Base-by-base conservation (phyloP, 2,888 invertebrate genomes). In the Torymus auratus region DNA sequence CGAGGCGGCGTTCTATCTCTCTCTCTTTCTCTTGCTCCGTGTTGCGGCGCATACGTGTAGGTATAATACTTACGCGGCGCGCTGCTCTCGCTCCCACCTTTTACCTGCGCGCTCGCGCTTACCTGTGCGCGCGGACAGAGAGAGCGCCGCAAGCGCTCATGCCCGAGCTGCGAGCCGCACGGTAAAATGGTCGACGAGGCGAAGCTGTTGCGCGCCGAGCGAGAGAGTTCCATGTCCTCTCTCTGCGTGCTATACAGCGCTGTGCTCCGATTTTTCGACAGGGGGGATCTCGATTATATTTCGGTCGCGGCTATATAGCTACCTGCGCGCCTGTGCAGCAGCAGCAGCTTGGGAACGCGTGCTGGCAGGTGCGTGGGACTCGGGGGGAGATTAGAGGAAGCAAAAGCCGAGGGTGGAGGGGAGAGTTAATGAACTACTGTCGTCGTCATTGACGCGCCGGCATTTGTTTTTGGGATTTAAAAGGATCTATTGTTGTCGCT, bases 141-240 rank as follows among this genome's bases (percentile, higher is more conserved):
- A 41, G 41, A 41, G 41, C 41, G 41, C 7, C 41, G 7, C 41
- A 7, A 41, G 41, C 60, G 20, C 67, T 55, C 64, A 68, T 20
- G 58, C 58, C 58, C 50, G 55, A 28, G 50, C 28, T 17, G 20
- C 65, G 65, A 5, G 50, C 81, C 79, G 67, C 68, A 68, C 78
- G 75, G 70, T 67, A 76, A 76, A 76, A 80, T 80, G 80, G 80
- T 80, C 15, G 80, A 80, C 82, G 76, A 82, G 80, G 7, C 41
- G 41, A 7, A 41, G 41, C 41, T 7, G 41, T 10, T 5, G 1
- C 7, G 41, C 7, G 41, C 41, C 7, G 41, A 0, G 7, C 41
- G 7, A 41, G 41, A 41, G 41, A 41, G 41, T 41, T 41, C 41
- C 41, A 41, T 41, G 41, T 41, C 50, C 65, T 70, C 65, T 70